Percentiles rank a stretch among this genome's conserved stretches.
Evolutionary conservation across 2,113 vertebrate genomes (phyloP).

Genomic region (Sphyrna mokarran): DNA sequence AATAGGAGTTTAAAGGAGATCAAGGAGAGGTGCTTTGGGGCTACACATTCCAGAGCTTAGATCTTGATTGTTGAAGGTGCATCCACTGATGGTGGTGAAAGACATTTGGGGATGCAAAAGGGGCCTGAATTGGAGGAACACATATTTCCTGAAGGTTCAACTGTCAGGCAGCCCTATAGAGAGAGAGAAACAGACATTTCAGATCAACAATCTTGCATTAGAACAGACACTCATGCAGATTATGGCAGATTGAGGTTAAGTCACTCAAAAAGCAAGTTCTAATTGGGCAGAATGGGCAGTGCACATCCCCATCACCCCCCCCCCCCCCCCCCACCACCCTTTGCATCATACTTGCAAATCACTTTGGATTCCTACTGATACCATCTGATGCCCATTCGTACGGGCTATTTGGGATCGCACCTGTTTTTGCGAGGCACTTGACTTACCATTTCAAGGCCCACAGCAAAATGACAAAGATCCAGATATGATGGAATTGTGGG

Average conservation of each 20-base stretch:
- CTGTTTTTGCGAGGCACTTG: background rate
- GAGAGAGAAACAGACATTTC: too few species aligned
- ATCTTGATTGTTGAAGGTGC: background rate
- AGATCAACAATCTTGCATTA: too few species aligned
- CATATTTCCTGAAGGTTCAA: background rate
- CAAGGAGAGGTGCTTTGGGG: background rate
- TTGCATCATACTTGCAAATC: background rate
- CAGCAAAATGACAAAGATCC: too few species aligned
- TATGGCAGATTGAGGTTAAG: background rate
- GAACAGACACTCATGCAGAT: background rate
- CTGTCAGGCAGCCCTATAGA: too few species aligned
- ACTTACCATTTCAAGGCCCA: background rate
- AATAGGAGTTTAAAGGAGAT: background rate
- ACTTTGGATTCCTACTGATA: background rate
- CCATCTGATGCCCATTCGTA: background rate
- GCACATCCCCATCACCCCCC: background rate
- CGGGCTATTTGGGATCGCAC: background rate
- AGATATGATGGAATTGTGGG: too few species aligned
- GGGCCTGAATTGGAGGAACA: background rate
- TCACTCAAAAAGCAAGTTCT: background rate
- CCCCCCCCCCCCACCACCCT: too few species aligned
- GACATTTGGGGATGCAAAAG: background rate
- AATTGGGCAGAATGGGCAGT: background rate
- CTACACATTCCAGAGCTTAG: background rate
- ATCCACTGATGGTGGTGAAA: background rate